A percentile compares a stretch with the other conserved stretches of the same genome.
Conservation (phyloP, 2,888 invertebrate genomes). For the Iphiclides podalirius region DNA sequence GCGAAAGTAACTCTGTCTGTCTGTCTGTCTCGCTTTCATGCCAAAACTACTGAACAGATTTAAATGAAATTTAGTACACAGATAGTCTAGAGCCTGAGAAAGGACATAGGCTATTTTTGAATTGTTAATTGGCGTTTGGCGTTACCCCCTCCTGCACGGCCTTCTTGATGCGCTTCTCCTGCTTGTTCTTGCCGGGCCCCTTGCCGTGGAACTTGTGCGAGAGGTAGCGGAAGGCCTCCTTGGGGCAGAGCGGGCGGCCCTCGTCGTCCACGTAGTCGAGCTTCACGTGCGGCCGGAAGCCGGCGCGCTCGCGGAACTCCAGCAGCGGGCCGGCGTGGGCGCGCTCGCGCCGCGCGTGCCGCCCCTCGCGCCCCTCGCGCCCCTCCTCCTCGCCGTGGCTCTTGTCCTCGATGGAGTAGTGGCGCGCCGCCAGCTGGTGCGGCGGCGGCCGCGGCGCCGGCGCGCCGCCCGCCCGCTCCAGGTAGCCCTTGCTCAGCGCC, state of each 20-base stretch:
- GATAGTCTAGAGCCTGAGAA: too few species aligned
- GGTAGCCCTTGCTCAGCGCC: constrained; percentile 96
- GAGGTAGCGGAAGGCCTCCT: constrained; percentile 97
- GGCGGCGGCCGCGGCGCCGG: constrained; percentile 72
- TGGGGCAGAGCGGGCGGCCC: constrained; percentile 93
- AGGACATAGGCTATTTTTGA: too few species aligned
- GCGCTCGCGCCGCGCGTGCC: constrained; percentile 85
- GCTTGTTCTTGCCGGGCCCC: constrained; percentile 99
- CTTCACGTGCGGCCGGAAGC: constrained; percentile 95
- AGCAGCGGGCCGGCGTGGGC: constrained; percentile 86
- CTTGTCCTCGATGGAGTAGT: constrained; percentile 64
- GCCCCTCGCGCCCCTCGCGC: constrained; percentile 86
- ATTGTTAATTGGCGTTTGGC: too few species aligned
- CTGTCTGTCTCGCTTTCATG: too few species aligned
- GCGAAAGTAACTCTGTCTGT: too few species aligned
- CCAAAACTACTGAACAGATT: too few species aligned
- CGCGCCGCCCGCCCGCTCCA: constrained; percentile 89
- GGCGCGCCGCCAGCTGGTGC: constrained; percentile 37
- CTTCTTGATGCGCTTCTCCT: constrained; percentile 97
- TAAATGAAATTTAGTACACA: too few species aligned
- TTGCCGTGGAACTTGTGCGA: constrained; percentile 99
- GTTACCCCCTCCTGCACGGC: constrained; percentile 93
- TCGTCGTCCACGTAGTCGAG: constrained; percentile 98
- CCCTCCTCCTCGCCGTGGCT: too few species aligned
- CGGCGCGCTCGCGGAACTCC: constrained; percentile 95